These are phyloP conservation scores for Drosophila nasuta DNA, from an alignment of 1,140 invertebrate species.

Conservation along the genomic window DNA sequence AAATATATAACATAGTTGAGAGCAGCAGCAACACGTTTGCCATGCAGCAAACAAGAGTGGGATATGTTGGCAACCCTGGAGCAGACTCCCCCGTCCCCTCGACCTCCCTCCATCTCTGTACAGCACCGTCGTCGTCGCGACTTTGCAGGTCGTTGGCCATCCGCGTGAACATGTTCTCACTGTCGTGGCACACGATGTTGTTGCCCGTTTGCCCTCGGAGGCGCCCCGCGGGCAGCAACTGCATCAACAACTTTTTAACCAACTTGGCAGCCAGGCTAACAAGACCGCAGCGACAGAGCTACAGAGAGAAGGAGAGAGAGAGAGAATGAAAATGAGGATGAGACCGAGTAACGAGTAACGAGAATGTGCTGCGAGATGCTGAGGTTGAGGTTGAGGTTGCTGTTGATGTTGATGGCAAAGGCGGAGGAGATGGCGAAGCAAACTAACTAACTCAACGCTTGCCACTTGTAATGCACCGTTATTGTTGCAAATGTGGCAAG, in stretches of 20 bases:
- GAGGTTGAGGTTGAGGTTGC: background rate
- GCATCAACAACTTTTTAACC: constrained; percentile 81
- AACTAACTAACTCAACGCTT: constrained; percentile 76
- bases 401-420: background rate
- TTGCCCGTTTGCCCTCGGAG: background rate
- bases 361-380: constrained; percentile 7
- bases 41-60: constrained; percentile 16
- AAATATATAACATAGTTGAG: too few relatives aligned
- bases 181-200: background rate
- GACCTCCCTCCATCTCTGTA: too few relatives aligned
- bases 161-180: background rate
- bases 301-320: too few relatives aligned
- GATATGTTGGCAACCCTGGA: too few relatives aligned
- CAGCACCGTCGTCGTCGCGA: too few relatives aligned
- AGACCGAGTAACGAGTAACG: background rate
- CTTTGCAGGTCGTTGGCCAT: constrained; percentile 66
- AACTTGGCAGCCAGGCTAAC: constrained; percentile 77
- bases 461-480: constrained; percentile 77
- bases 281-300: constrained; percentile 57
- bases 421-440: constrained; percentile 5
- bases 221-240: constrained; percentile 54
- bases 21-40: constrained; percentile 64
- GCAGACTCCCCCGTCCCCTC: too few relatives aligned
- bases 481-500: constrained; percentile 59
- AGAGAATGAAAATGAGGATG: background rate